These are phyloP conservation scores for Synchiropus splendidus DNA, from an alignment of 2,113 vertebrate genomes.

Conservation along the genomic window DNA sequence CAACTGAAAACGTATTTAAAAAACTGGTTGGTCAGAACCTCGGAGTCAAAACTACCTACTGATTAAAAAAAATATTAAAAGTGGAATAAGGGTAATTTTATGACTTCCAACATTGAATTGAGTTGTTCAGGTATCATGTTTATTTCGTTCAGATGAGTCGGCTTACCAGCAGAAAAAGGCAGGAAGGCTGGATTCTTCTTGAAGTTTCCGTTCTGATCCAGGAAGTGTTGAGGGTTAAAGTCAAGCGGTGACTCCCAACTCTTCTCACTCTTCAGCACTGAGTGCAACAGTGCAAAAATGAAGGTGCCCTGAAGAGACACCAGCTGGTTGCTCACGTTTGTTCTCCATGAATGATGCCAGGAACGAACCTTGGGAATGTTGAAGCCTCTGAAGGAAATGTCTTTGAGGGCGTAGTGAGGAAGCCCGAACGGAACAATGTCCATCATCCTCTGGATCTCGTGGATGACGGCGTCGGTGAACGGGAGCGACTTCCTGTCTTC, in stretches of 20 bases:
- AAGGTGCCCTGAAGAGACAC: constrained; percentile 19
- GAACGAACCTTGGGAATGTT: constrained; percentile 49
- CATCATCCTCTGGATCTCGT: constrained; percentile 50
- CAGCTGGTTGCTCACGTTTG: neutral
- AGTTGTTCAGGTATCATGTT: too few relatives aligned
- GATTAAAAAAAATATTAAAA: too few relatives aligned
- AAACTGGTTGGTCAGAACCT: too few relatives aligned
- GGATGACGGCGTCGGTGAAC: constrained; percentile 53
- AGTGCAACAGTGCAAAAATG: constrained; percentile 41
- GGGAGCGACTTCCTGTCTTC: constrained; percentile 61
- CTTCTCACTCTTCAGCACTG: constrained; percentile 40
- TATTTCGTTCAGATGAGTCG: too few relatives aligned
- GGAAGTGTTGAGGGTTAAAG: constrained; percentile 47
- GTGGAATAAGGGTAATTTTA: too few relatives aligned
- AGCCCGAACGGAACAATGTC: constrained; percentile 42
- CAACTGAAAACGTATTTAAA: too few relatives aligned
- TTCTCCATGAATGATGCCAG: neutral
- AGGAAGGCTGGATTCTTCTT: constrained; percentile 44
- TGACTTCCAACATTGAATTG: too few relatives aligned
- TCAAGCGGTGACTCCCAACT: constrained; percentile 30
- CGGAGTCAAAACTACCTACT: too few relatives aligned
- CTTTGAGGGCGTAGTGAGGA: constrained; percentile 36
- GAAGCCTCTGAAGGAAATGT: constrained; percentile 54
- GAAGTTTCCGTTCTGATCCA: constrained; percentile 48
- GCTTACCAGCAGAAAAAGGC: constrained; percentile 36